Evolutionary conservation across 2,113 vertebrate species (phyloP), one percentile per base, ranked within the genome.

Genomic region (Anolis carolinensis): DNA sequence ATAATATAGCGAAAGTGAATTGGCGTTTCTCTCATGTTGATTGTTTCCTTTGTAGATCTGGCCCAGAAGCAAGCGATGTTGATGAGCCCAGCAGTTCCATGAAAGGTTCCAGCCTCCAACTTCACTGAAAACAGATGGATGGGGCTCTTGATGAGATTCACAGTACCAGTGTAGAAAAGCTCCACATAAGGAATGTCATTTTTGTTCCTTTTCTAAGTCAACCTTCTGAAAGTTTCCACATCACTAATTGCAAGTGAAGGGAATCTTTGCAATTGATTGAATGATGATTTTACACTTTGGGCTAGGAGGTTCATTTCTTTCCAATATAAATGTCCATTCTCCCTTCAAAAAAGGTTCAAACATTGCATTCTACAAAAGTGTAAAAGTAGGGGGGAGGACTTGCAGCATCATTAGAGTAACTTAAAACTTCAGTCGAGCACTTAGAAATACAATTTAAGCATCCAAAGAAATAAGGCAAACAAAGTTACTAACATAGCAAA

Each of bases 231-330:
- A 5, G 34, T 81, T 67, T 75, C n/a, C 23, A 6, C 62, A 30
- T 81, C 59, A 68, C 59, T 81, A 81, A 74, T 67, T 75, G 36
- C 71, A 36, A 67, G 44, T 30, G 23, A 86, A 32, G n/a, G 50
- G 23, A 81, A 27, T 20, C 7, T 72, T 55, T 30, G 14, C 23
- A 67, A 34, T 34, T 77, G 73, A 63, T 63, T 67, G 50, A 62
- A 55, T 59, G 25, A 34, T 48, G 59, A 30, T 39, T 77, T 25
- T 25, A n/a, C 39, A 55, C 14, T 36, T 65, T 81, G 65, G 27
- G 70, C 25, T 68, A 62, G 20, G n/a, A 18, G 23, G 21, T 81
- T 81, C 52, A n/a, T 77, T 18, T 77, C 44, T 77, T 84, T 20
- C 18, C 48, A 27, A 55, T 59, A 50, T 36, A 52, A 48, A 82